Evolutionary conservation across 2,888 invertebrate species (phyloP).

Genomic region (Serripes groenlandicus): DNA sequence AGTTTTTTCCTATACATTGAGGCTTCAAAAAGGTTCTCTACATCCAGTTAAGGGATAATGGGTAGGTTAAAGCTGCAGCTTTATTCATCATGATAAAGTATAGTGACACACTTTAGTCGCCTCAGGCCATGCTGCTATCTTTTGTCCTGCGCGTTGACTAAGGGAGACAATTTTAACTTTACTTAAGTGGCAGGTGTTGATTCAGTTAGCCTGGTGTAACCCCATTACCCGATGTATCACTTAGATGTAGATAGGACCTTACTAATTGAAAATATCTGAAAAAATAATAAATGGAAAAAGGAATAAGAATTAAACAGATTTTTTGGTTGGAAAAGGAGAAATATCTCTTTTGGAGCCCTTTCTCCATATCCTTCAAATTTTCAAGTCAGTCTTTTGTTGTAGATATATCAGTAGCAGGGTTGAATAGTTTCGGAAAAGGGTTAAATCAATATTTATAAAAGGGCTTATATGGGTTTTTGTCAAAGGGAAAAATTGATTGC

Average conservation of each 20-base stretch:
- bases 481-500: constrained; percentile 16
- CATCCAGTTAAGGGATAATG: not conserved
- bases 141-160: not conserved
- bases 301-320: too few species aligned
- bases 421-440: not conserved
- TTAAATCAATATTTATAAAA: constrained; percentile 37
- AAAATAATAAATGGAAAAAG: too few species aligned
- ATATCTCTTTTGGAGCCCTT: not conserved
- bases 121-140: constrained; percentile 14
- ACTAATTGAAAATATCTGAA: too few species aligned
- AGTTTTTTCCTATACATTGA: too few species aligned
- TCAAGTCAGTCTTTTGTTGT: too few species aligned
- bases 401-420: too few species aligned
- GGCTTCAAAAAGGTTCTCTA: too few species aligned
- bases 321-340: not conserved
- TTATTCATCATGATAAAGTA: constrained; percentile 20
- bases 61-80: constrained; percentile 15
- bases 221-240: too few species aligned
- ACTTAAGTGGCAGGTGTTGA: constrained; percentile 54
- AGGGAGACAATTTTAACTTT: constrained; percentile 10
- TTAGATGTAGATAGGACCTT: too few species aligned
- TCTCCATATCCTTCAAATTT: not conserved
- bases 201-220: constrained; percentile 3
- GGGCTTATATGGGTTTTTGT: constrained; percentile 26
- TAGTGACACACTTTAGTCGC: constrained; percentile 38